These are phyloP conservation scores for Alethe diademata DNA, from an alignment of 2,113 vertebrate species.

Conservation along the genomic window DNA sequence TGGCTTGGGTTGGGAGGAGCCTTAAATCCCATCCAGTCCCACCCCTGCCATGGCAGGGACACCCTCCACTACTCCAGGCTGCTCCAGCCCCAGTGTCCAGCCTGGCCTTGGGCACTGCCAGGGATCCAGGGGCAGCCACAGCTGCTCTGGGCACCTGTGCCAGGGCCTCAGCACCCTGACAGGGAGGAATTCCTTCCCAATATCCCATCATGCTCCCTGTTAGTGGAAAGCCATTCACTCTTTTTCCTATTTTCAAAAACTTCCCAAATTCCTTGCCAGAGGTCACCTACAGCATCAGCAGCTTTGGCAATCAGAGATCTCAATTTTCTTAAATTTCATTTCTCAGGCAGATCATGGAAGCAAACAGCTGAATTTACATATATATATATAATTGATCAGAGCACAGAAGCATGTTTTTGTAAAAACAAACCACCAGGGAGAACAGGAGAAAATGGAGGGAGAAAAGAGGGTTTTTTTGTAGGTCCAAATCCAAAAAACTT, in stretches of 20 bases:
- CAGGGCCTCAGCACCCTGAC: neutral
- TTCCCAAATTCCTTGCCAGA: neutral
- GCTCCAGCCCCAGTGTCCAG: neutral
- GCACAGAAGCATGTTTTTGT: neutral
- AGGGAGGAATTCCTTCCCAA: neutral
- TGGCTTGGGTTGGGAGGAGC: neutral
- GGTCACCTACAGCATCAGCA: neutral
- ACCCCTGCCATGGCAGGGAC: neutral
- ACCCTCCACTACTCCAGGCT: fast-evolving
- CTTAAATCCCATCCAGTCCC: neutral
- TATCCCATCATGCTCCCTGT: neutral
- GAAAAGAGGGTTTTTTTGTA: neutral
- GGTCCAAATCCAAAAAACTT: neutral
- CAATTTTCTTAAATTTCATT: neutral
- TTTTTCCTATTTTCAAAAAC: neutral
- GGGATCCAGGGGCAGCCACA: neutral
- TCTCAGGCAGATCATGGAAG: neutral
- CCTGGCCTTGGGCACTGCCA: neutral
- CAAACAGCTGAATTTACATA: neutral
- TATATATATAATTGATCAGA: neutral
- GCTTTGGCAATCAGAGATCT: neutral
- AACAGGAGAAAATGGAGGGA: neutral
- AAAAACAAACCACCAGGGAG: neutral
- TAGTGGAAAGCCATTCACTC: neutral
- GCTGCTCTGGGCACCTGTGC: neutral